phyloP scores from a whole-genome alignment of 2,797 vertebrate species.

The Ibycter americanus region DNA sequence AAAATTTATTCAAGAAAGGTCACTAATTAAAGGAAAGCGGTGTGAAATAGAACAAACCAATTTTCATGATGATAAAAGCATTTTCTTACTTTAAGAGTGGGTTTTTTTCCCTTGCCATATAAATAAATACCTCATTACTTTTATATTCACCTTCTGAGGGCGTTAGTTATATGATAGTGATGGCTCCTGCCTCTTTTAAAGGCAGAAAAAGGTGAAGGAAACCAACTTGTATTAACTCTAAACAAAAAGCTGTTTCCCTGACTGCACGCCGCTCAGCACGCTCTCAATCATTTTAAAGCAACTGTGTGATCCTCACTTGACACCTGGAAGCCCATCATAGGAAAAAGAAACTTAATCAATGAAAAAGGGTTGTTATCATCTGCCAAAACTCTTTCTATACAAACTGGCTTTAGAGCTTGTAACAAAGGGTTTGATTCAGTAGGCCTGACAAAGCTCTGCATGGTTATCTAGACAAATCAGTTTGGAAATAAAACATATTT shows the following conservation, averaged over 20 bases:
- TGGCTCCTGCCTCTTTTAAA: neutral
- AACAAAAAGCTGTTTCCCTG: neutral
- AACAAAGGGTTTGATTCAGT: neutral
- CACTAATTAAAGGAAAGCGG: neutral
- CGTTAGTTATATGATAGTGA: neutral
- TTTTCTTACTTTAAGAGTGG: neutral
- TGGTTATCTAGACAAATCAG: neutral
- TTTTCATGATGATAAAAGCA: neutral
- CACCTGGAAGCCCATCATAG: neutral
- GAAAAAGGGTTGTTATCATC: neutral
- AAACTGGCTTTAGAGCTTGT: neutral
- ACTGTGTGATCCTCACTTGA: neutral
- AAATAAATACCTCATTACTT: neutral
- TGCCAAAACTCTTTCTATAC: neutral
- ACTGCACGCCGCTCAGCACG: neutral
- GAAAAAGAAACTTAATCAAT: slow-evolving; percentile 10
- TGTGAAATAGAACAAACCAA: neutral
- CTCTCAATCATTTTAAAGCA: neutral
- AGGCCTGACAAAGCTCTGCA: neutral
- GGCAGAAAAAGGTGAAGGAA: neutral
- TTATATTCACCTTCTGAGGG: neutral
- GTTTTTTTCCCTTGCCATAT: neutral
- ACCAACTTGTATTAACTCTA: neutral
- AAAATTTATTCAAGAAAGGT: neutral
- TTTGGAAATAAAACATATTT: neutral